Percentiles rank a stretch among this genome's conserved stretches.
Conservation (phyloP, 2,797 vertebrate genomes). For the Calcarius lapponicus region DNA sequence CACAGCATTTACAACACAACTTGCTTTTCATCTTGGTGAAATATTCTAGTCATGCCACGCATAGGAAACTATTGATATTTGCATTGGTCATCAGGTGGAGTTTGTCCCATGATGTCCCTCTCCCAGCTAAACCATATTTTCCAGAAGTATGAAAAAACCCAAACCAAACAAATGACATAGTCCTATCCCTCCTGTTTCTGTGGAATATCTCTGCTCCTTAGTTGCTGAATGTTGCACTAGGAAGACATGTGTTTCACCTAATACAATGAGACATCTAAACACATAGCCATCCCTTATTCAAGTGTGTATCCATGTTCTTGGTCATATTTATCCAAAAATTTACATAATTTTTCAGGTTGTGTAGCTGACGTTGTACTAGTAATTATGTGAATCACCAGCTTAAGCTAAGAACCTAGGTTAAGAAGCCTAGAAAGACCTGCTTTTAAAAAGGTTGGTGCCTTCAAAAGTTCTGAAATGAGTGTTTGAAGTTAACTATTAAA, state of each 20-base stretch:
- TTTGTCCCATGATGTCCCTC: not conserved
- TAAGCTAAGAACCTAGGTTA: not conserved
- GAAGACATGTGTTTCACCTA: not conserved
- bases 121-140: not conserved
- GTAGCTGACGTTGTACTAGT: not conserved
- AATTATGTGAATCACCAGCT: not conserved
- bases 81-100: not conserved
- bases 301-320: not conserved
- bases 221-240: not conserved
- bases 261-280: not conserved
- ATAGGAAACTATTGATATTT: not conserved
- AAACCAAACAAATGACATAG: fast-evolving
- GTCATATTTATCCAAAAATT: not conserved
- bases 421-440: not conserved
- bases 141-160: not conserved
- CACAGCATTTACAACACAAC: not conserved
- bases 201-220: not conserved
- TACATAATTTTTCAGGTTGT: not conserved
- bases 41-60: not conserved
- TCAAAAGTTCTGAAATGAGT: not conserved
- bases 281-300: not conserved
- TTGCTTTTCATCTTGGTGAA: not conserved
- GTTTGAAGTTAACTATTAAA: not conserved
- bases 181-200: not conserved
- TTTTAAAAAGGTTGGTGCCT: not conserved